Conservation (phyloP, 2,113 vertebrate genomes). For the Chitala chitala region DNA sequence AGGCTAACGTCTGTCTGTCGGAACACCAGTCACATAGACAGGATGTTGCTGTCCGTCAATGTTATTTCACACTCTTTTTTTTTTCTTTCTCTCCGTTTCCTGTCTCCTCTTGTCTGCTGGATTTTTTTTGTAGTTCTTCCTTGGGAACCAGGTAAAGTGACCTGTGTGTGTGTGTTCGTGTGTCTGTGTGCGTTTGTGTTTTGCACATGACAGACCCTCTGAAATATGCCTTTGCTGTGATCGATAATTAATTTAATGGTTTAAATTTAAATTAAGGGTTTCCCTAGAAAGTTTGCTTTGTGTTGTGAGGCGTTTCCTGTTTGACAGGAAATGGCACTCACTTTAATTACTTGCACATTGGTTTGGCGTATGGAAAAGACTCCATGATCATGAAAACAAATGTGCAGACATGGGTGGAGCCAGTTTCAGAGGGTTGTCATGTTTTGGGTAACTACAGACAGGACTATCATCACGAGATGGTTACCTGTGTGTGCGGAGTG, state of each 20-base stretch:
- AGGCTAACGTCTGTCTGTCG: neutral
- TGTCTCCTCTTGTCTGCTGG: constrained; percentile 61
- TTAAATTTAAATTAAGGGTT: too few relatives aligned
- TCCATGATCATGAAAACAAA: neutral
- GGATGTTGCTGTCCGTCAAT: constrained; percentile 35
- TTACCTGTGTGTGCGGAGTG: neutral
- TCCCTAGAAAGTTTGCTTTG: neutral
- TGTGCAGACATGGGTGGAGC: constrained; percentile 30
- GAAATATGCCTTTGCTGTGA: constrained; percentile 55
- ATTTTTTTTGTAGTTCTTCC: constrained; percentile 96
- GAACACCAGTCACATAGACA: neutral
- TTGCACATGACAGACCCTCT: constrained; percentile 37
- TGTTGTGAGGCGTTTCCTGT: constrained; percentile 35
- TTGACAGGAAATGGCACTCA: constrained; percentile 23
- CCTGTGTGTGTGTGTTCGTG: neutral
- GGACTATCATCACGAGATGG: too few relatives aligned
- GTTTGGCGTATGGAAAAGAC: neutral
- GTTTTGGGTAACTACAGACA: neutral
- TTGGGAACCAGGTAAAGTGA: constrained; percentile 99
- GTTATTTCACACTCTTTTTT: constrained; percentile 58
- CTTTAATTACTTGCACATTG: constrained; percentile 21
- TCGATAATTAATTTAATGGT: too few relatives aligned
- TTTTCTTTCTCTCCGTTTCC: constrained; percentile 46
- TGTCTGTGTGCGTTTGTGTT: neutral
- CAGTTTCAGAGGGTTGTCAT: constrained; percentile 21